These are phyloP conservation scores for Cydia splendana DNA, from an alignment of 1,140 invertebrate genomes.

Conservation along the genomic window DNA sequence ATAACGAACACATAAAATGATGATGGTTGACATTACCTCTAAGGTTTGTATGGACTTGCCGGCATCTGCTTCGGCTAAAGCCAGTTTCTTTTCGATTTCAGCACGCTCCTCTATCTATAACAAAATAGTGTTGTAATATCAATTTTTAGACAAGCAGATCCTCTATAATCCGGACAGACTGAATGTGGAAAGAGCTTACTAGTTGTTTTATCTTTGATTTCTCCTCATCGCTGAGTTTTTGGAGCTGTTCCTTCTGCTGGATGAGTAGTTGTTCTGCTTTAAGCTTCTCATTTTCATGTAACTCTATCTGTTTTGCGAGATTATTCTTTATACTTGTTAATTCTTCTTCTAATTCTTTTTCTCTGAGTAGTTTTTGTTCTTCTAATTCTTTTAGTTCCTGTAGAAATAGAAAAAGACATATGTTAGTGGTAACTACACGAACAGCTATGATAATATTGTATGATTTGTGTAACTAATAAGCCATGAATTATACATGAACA, in stretches of 20 bases:
- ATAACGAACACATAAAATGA: too few relatives aligned
- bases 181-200: too few relatives aligned
- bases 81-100: constrained; percentile 72
- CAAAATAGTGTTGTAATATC: too few relatives aligned
- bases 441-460: constrained; percentile 3
- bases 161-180: too few relatives aligned
- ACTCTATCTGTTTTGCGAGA: constrained; percentile 75
- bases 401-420: constrained; percentile 32
- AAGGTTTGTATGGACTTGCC: constrained; percentile 55
- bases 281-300: constrained; percentile 73
- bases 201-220: constrained; percentile 76
- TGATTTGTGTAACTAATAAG: too few relatives aligned
- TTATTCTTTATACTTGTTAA: constrained; percentile 74
- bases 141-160: too few relatives aligned
- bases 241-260: constrained; percentile 75
- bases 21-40: constrained; percentile 46
- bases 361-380: constrained; percentile 58
- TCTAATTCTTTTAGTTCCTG: constrained; percentile 64
- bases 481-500: too few relatives aligned
- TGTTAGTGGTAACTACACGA: constrained; percentile 27
- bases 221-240: constrained; percentile 73
- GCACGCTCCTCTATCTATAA: constrained; percentile 77
- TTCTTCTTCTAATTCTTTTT: constrained; percentile 58
- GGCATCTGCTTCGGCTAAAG: constrained; percentile 57
- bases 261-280: constrained; percentile 71